Evolutionary conservation across 2,888 invertebrate genomes (phyloP).

Genomic region (Suillia variegata): DNA sequence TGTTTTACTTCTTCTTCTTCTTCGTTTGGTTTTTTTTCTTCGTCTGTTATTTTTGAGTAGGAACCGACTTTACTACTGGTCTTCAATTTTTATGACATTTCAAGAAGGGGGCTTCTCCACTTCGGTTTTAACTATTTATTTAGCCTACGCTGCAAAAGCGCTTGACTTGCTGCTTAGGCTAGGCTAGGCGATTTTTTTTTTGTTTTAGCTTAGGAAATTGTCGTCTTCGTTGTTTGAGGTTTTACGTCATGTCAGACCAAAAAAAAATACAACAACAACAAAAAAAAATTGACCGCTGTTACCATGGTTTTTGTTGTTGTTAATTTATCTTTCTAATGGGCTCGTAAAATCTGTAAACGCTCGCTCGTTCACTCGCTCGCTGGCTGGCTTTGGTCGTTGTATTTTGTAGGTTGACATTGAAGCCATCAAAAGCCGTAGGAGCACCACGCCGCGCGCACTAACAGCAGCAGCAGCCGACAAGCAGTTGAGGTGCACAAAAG

Average conservation of each 20-base stretch:
- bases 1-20: slow-evolving; percentile 25
- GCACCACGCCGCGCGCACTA: neutral
- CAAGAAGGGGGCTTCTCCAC: too few species aligned
- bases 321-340: slow-evolving; percentile 21
- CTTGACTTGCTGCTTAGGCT: neutral
- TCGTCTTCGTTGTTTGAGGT: neutral
- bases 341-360: slow-evolving; percentile 16
- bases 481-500: neutral
- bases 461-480: neutral
- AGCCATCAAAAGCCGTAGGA: slow-evolving; percentile 2
- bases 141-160: neutral
- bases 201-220: slow-evolving; percentile 2
- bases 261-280: too few species aligned
- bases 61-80: slow-evolving; percentile 22
- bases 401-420: neutral
- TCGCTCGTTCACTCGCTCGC: neutral
- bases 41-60: neutral
- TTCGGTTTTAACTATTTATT: neutral
- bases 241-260: too few species aligned
- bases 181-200: neutral
- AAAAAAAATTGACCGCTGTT: neutral
- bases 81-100: slow-evolving; percentile 27
- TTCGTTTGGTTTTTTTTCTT: neutral
- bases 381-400: neutral
- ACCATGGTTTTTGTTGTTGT: slow-evolving; percentile 17